Evolutionary conservation across 2,888 invertebrate genomes (phyloP), one percentile per base, ranked within the genome.

Genomic region (Beris morrisii): DNA sequence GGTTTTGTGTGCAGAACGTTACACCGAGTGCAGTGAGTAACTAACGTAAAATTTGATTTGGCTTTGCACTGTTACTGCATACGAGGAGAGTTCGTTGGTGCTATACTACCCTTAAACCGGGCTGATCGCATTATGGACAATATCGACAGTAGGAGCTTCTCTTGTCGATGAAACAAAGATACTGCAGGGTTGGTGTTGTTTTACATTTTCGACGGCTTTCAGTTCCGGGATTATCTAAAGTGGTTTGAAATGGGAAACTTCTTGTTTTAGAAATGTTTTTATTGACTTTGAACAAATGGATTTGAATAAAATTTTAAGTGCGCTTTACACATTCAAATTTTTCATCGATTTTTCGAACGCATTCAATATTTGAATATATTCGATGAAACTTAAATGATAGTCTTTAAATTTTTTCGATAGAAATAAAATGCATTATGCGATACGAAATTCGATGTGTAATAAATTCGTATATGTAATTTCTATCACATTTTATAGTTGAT

Each of bases 31-130:
- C 46, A 50, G 58, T 46, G 52, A 66, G 59, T 53, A 59, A 64
- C 59, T 66, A 56, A 61, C 66, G 57, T 67, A 65, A 66, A 69
- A 69, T 69, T 67, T 67, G 69, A 69, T 69, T 69, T 69, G 69
- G 56, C 66, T 69, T 65, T 65, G 15, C 50, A 15, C 31, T 56
- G 61, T 53, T n/a, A n/a, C 15, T 31, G 5, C 38, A 38, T 38
- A 38, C 3, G 3, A 1, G 38, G 4, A 3, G 38, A 38, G 32
- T 38, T 50, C 52, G 22, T 38, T 38, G 30, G 50, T 52, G 50
- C 61, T 50, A 50, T 61, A 15, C 32, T 22, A 12, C 32, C 50
- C 61, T 61, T 61, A 61, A 61, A 61, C 43, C 61, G 15, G 52
- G 52, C 32, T 61, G 61, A 61, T 61, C 61, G 38, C 61, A 61